Conservation (phyloP, 2,797 vertebrate genomes). For the Caiman crocodilus region DNA sequence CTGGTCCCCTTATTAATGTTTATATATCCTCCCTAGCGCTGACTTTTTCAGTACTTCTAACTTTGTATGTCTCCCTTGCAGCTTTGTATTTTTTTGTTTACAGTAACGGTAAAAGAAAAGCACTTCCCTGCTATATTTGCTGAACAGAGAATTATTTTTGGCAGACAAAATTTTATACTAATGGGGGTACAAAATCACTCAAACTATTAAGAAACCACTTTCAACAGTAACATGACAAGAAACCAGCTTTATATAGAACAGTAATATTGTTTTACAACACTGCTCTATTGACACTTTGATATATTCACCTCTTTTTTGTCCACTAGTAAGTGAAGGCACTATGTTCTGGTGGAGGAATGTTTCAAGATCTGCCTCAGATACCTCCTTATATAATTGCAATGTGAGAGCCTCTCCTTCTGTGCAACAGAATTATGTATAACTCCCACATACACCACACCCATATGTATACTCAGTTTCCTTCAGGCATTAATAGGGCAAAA, state of each 20-base stretch:
- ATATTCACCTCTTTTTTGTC: not conserved
- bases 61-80: not conserved
- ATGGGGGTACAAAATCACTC: not conserved
- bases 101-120: not conserved
- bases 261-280: too few relatives aligned
- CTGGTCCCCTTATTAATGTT: not conserved
- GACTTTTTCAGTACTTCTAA: fast-evolving
- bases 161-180: fast-evolving
- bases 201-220: fast-evolving
- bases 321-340: too few relatives aligned
- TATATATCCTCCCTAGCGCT: not conserved
- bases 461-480: fast-evolving
- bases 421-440: fast-evolving
- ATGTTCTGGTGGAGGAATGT: not conserved
- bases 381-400: fast-evolving
- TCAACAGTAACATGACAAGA: fast-evolving
- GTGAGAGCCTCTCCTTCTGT: fast-evolving
- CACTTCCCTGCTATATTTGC: not conserved
- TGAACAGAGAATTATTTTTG: fast-evolving
- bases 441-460: not conserved
- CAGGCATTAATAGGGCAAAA: fast-evolving
- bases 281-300: not conserved
- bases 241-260: not conserved
- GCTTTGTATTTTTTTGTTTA: not conserved
- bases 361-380: not conserved